phyloP scores from a whole-genome alignment of 2,888 invertebrate genomes.

The Crossocerus cetratus region DNA sequence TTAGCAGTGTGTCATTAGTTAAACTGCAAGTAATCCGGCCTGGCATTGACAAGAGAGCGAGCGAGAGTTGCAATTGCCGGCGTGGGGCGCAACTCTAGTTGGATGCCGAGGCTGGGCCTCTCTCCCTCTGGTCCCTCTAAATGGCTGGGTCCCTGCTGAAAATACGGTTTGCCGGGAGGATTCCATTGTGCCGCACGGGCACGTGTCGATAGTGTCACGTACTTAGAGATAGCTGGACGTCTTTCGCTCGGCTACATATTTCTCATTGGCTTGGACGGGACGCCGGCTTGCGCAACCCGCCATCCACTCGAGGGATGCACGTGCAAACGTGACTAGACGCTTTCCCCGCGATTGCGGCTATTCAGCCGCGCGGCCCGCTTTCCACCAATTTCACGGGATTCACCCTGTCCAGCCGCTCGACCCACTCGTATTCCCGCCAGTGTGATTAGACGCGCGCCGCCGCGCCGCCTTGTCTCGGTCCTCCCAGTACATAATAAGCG shows the following conservation, averaged over 20 bases:
- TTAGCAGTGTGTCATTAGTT: no score
- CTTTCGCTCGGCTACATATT: slow-evolving; percentile 21
- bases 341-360: slow-evolving; percentile 53
- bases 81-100: no score
- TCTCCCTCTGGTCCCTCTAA: no score
- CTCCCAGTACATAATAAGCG: slow-evolving; percentile 48
- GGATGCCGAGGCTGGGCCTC: no score
- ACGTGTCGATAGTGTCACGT: slow-evolving; percentile 22
- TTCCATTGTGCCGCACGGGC: slow-evolving; percentile 3
- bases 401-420: slow-evolving; percentile 27
- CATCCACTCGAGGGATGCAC: slow-evolving; percentile 22
- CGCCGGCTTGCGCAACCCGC: background rate
- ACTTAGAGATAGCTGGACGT: background rate
- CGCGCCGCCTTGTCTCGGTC: slow-evolving; percentile 7
- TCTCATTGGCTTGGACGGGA: background rate
- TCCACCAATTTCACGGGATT: slow-evolving; percentile 54
- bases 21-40: no score
- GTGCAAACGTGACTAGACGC: slow-evolving; percentile 54
- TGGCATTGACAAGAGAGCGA: no score
- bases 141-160: no score
- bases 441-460: slow-evolving; percentile 46
- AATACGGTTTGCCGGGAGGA: no score
- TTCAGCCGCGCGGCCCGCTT: slow-evolving; percentile 48
- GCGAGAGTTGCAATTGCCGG: no score
- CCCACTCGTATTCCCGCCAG: slow-evolving; percentile 39